Evolutionary conservation across 2,888 invertebrate species (phyloP).

Genomic region (Limulus polyphemus): DNA sequence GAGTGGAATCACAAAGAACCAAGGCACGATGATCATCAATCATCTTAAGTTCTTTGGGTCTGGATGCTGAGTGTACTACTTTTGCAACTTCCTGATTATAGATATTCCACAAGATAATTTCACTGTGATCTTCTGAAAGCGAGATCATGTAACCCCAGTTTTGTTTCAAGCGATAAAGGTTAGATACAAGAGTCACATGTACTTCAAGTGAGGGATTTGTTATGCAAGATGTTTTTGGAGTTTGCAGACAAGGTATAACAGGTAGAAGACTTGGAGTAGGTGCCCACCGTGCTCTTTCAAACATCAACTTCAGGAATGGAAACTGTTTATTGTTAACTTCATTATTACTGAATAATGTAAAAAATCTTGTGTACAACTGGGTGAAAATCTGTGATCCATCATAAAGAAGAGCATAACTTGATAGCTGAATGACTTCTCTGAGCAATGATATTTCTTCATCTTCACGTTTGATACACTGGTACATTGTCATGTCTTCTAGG

Average conservation of each 20-base stretch:
- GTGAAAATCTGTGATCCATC: slow-evolving; percentile 73
- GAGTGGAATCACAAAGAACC: slow-evolving; percentile 65
- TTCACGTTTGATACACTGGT: slow-evolving; percentile 29
- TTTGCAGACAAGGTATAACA: slow-evolving; percentile 30
- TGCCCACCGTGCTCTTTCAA: slow-evolving; percentile 17
- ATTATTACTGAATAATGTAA: slow-evolving; percentile 32
- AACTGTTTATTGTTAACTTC: slow-evolving; percentile 22
- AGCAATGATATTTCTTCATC: slow-evolving; percentile 31
- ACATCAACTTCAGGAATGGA: slow-evolving; percentile 17
- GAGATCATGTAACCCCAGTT: slow-evolving; percentile 60
- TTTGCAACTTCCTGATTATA: slow-evolving; percentile 49
- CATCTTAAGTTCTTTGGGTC: slow-evolving; percentile 63
- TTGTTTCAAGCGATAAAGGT: slow-evolving; percentile 50
- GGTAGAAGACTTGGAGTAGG: slow-evolving; percentile 51
- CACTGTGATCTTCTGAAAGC: slow-evolving; percentile 57
- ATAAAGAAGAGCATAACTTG: slow-evolving; percentile 58
- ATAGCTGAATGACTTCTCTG: slow-evolving; percentile 55
- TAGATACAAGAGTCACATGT: slow-evolving; percentile 41
- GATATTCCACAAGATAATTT: slow-evolving; percentile 71
- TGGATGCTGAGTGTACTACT: slow-evolving; percentile 53
- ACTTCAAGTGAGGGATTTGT: slow-evolving; percentile 7
- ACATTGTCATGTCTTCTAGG: slow-evolving; percentile 18
- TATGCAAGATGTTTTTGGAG: too few relatives aligned
- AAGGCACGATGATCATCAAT: slow-evolving; percentile 57
- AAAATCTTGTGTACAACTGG: slow-evolving; percentile 45